Conservation (phyloP, 2,113 vertebrate species). For the Zapornia atra region DNA sequence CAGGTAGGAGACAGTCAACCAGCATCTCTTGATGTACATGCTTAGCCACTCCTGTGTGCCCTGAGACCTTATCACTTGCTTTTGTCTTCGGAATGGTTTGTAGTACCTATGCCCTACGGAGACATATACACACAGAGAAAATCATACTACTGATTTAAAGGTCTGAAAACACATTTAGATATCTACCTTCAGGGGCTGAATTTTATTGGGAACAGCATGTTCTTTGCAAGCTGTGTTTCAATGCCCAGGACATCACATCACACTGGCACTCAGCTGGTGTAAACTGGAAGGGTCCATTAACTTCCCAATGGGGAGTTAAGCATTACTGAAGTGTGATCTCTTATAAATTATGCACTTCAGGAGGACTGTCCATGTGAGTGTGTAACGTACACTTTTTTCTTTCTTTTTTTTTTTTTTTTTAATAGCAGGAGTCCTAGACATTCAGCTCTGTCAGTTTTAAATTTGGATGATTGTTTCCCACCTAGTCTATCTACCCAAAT, state of each 20-base stretch:
- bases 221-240: constrained; percentile 13
- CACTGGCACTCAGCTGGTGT: constrained; percentile 2
- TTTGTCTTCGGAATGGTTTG: neutral
- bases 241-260: neutral
- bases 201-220: neutral
- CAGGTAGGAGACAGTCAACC: neutral
- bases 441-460: neutral
- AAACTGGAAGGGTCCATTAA: constrained; percentile 35
- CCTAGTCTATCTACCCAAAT: neutral
- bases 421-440: neutral
- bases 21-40: neutral
- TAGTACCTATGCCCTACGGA: neutral
- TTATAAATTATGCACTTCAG: neutral
- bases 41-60: neutral
- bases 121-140: neutral
- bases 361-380: neutral
- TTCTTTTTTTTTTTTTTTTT: neutral
- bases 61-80: neutral
- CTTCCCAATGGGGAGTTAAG: constrained; percentile 1
- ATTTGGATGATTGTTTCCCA: neutral
- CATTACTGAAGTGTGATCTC: neutral
- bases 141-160: neutral
- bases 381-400: neutral
- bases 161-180: neutral
- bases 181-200: neutral